A percentile compares a stretch with the other conserved stretches of the same genome.
Conservation (phyloP, 2,113 vertebrate species). For the Oncorhynchus keta region DNA sequence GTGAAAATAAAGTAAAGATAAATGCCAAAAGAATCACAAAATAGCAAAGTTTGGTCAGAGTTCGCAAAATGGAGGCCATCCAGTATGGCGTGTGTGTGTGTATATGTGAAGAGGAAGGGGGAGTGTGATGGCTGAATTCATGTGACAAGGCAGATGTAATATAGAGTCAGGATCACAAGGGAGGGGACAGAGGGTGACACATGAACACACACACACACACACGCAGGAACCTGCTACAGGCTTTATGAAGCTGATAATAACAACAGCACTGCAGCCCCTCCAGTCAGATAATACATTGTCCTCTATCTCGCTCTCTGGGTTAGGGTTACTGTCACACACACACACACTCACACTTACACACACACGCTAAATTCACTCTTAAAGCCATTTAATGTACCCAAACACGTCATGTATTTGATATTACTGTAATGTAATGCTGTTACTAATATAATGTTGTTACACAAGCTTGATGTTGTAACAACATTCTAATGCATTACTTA, state of each 20-base stretch:
- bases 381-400: conserved; percentile 36
- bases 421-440: conserved; percentile 53
- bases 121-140: conserved; percentile 69
- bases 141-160: conserved; percentile 71
- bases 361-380: conserved; percentile 58
- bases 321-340: background rate
- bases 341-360: background rate
- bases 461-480: conserved; percentile 31
- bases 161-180: conserved; percentile 55
- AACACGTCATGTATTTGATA: conserved; percentile 56
- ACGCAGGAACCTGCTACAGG: background rate
- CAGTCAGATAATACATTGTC: conserved; percentile 18
- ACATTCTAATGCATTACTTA: conserved; percentile 56
- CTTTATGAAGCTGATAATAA: conserved; percentile 59
- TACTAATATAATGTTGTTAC: background rate
- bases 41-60: too few relatives aligned
- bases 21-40: too few relatives aligned
- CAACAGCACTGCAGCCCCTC: conserved; percentile 51
- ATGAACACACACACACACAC: conserved; percentile 47
- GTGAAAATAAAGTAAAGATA: too few relatives aligned
- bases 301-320: conserved; percentile 52
- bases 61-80: too few relatives aligned
- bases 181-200: conserved; percentile 48
- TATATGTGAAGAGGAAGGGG: conserved; percentile 34
- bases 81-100: conserved; percentile 37